Conservation (phyloP, 2,888 invertebrate species). For the Hyposoter dolosus region DNA sequence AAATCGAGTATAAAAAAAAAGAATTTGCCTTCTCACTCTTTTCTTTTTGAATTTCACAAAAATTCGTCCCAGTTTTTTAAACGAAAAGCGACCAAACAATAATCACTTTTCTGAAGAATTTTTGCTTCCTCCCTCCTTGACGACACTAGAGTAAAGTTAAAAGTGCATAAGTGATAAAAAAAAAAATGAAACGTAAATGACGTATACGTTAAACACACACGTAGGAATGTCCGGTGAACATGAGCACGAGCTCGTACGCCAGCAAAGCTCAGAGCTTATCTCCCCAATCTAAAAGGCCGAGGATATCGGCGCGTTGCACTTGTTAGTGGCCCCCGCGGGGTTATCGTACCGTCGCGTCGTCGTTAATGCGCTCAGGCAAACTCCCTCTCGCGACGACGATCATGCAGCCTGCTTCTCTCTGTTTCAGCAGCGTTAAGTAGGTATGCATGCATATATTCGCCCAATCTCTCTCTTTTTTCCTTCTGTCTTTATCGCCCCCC, state of each 20-base stretch:
- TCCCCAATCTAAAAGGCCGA: constrained; percentile 78
- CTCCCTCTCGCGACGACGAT: constrained; percentile 62
- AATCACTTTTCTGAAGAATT: neutral
- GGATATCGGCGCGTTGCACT: constrained; percentile 78
- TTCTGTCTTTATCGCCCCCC: constrained; percentile 35
- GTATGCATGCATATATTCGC: constrained; percentile 33
- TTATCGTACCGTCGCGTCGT: constrained; percentile 69
- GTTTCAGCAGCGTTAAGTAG: constrained; percentile 64
- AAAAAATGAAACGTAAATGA: constrained; percentile 40
- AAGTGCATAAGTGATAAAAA: constrained; percentile 8
- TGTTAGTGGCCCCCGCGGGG: constrained; percentile 76
- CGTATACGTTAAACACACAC: constrained; percentile 59
- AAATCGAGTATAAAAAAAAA: too few relatives aligned
- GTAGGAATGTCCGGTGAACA: constrained; percentile 56
- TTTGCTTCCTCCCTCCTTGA: neutral
- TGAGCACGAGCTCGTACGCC: constrained; percentile 71
- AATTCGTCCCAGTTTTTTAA: neutral
- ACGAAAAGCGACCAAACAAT: neutral
- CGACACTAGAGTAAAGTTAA: neutral
- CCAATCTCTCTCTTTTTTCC: constrained; percentile 28
- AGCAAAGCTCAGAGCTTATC: constrained; percentile 74
- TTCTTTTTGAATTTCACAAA: too few relatives aligned
- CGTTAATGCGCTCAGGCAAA: constrained; percentile 63
- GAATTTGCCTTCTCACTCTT: too few relatives aligned
- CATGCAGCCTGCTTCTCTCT: constrained; percentile 56